These are phyloP conservation scores for Takifugu ocellatus DNA, from an alignment of 2,797 vertebrate species.

Conservation along the genomic window DNA sequence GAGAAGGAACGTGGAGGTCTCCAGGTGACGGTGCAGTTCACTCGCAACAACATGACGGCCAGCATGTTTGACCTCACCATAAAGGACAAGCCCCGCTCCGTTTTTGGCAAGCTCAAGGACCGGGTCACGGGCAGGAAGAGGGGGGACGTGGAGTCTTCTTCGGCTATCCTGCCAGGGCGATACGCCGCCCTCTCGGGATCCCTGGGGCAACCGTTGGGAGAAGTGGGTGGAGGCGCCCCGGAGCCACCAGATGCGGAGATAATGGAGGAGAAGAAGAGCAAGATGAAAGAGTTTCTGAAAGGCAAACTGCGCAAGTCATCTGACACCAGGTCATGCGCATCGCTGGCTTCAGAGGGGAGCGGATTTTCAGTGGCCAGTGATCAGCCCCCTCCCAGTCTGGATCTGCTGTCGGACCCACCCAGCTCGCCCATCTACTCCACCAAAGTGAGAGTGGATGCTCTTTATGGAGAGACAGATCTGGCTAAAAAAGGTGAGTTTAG, in stretches of 20 bases:
- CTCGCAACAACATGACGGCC: conserved; percentile 90
- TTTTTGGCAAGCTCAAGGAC: conserved; percentile 93
- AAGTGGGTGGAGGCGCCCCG: conserved; percentile 56
- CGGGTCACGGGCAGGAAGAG: conserved; percentile 90
- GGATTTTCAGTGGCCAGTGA: conserved; percentile 83
- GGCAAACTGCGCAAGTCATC: conserved; percentile 85
- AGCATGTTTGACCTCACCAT: conserved; percentile 97
- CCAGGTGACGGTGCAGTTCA: conserved; percentile 90
- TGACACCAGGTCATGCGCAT: conserved; percentile 87
- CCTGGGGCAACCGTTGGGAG: conserved; percentile 60
- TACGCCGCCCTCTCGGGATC: conserved; percentile 76
- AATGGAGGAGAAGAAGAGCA: conserved; percentile 81
- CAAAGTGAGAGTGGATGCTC: conserved; percentile 81
- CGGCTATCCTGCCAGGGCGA: conserved; percentile 91
- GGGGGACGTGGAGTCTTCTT: conserved; percentile 88
- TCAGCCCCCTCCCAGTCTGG: conserved; percentile 75
- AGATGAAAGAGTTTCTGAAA: conserved; percentile 90
- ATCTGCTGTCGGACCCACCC: conserved; percentile 70
- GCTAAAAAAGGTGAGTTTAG: conserved; percentile 70
- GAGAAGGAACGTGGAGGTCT: conserved; percentile 94
- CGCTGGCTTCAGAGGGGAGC: conserved; percentile 90
- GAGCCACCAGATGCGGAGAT: conserved; percentile 61
- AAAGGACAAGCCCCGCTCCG: conserved; percentile 90
- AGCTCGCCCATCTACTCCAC: conserved; percentile 82
- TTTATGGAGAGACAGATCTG: conserved; percentile 75